These are phyloP conservation scores for Meloidogyne exigua DNA, from an alignment of 1,140 invertebrate species.

Conservation along the genomic window DNA sequence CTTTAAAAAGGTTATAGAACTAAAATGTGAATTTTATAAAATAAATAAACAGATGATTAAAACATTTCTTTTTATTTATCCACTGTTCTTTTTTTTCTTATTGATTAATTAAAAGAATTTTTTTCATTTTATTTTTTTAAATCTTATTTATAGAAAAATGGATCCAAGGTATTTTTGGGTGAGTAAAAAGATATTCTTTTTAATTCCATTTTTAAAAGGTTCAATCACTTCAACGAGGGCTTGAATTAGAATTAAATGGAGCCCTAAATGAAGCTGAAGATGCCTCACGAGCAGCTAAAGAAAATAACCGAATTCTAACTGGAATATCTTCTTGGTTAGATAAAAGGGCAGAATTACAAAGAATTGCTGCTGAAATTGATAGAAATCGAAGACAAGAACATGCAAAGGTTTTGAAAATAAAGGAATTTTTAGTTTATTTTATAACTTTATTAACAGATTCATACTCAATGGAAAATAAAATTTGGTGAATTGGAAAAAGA, in stretches of 20 bases:
- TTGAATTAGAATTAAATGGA: conserved; percentile 26
- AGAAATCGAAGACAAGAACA: conserved; percentile 17
- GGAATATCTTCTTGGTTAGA: conserved; percentile 15
- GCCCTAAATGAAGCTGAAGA: conserved; percentile 20
- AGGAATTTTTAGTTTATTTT: too few species aligned
- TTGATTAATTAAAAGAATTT: not conserved
- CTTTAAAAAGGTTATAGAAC: too few species aligned
- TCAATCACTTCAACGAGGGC: conserved; percentile 19
- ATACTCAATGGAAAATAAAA: conserved; percentile 13
- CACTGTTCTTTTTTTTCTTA: not conserved
- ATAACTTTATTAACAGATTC: not conserved
- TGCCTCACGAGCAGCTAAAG: conserved; percentile 12
- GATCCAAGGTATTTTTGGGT: not conserved
- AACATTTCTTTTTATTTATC: not conserved
- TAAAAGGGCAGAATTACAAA: conserved; percentile 12
- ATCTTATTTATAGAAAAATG: not conserved
- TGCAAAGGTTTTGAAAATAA: not conserved
- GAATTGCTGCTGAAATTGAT: conserved; percentile 11
- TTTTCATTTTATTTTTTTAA: not conserved
- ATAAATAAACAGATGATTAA: too few species aligned
- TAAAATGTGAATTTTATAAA: too few species aligned
- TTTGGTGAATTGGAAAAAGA: conserved; percentile 25
- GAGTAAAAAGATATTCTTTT: not conserved
- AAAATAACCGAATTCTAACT: conserved; percentile 11
- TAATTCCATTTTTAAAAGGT: not conserved